Evolutionary conservation across 2,113 vertebrate species (phyloP).

Genomic region (Limanda limanda): DNA sequence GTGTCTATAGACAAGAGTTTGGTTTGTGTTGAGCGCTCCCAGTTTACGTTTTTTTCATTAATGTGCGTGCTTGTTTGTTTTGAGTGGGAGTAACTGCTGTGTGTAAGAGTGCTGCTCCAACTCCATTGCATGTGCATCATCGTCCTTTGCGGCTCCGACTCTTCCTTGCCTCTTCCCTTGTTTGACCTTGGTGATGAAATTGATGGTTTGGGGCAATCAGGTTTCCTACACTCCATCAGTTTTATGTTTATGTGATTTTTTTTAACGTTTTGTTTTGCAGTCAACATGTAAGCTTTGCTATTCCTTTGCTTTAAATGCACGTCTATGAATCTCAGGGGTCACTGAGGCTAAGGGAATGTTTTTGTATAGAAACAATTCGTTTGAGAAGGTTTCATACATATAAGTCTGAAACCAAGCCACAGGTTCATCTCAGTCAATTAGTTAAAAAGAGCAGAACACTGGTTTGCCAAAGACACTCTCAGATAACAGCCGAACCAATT

Average conservation of each 20-base stretch:
- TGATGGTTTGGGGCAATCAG: not conserved
- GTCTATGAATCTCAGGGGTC: not conserved
- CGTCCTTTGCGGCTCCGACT: not conserved
- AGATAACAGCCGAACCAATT: not conserved
- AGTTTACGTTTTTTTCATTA: constrained; percentile 17
- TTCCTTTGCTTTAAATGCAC: not conserved
- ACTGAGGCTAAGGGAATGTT: not conserved
- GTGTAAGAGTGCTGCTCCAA: not conserved
- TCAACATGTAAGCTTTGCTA: not conserved
- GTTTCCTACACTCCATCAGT: not conserved
- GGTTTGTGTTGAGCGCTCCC: not conserved
- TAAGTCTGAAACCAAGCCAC: not conserved
- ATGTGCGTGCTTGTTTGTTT: constrained; percentile 17
- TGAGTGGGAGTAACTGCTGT: not conserved
- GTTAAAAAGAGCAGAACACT: not conserved
- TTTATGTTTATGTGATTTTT: not conserved
- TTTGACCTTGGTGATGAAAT: not conserved
- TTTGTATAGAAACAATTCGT: not conserved
- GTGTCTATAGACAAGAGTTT: not conserved
- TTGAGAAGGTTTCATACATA: not conserved
- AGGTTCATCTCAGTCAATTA: not conserved
- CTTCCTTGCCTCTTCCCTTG: not conserved
- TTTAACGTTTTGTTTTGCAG: not conserved
- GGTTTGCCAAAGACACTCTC: not conserved
- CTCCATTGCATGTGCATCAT: not conserved